phyloP scores from a whole-genome alignment of 2,113 vertebrate species.

The Chelonoidis abingdonii region DNA sequence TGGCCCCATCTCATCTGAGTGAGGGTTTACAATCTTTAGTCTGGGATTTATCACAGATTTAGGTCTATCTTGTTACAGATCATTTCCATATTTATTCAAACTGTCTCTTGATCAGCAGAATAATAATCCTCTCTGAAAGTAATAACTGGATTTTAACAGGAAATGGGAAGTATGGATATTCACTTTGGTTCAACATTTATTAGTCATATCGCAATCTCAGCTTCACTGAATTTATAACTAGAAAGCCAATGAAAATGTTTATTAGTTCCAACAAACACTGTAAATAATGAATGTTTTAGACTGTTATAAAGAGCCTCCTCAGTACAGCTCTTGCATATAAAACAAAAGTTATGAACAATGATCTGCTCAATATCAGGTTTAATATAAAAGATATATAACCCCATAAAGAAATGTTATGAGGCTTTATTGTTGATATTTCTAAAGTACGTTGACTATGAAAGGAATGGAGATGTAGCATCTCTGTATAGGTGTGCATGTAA shows the following conservation, averaged over 20 bases:
- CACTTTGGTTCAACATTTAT: background rate
- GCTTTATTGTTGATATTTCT: background rate
- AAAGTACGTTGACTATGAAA: background rate
- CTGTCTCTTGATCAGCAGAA: background rate
- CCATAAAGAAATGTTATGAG: background rate
- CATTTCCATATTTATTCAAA: slow-evolving; percentile 19
- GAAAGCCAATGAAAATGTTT: background rate
- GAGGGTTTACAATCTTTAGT: background rate
- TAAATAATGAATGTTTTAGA: background rate
- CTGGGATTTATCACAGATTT: background rate
- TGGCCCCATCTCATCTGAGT: background rate
- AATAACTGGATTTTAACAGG: slow-evolving; percentile 7
- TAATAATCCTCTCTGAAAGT: background rate
- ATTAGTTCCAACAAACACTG: background rate
- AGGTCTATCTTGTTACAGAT: background rate
- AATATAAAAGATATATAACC: background rate
- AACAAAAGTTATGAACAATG: background rate
- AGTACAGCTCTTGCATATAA: background rate
- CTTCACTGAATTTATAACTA: background rate
- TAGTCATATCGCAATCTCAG: background rate
- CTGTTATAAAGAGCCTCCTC: background rate
- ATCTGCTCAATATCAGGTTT: background rate
- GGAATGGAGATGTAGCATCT: background rate
- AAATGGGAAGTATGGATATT: slow-evolving; percentile 16
- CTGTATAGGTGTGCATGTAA: background rate